Evolutionary conservation across 1,140 invertebrate genomes (phyloP), one percentile per base, ranked within the genome.

Genomic region (Lepidostoma basale): DNA sequence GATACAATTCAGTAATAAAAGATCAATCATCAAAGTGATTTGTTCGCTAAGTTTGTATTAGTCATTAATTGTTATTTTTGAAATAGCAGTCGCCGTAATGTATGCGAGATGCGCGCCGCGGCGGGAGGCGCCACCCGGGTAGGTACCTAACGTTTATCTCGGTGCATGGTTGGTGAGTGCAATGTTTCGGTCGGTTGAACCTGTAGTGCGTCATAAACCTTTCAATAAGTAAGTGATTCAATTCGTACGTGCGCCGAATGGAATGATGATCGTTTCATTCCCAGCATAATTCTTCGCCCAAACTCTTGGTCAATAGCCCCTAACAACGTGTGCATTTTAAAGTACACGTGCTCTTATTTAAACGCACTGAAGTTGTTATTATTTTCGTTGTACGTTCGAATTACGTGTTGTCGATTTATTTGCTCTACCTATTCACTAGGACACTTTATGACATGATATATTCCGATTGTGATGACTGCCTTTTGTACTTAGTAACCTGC

Each of bases 111-210:
- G n/a, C n/a, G n/a, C n/a, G n/a, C n/a, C n/a, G n/a, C n/a, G n/a
- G 1, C 14, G 14, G 2, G 14, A 45, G 52, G 52, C 52, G 52
- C 52, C 52, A 56, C 28, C 14, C 14, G 52, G 22, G n/a, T n/a
- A n/a, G n/a, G n/a, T n/a, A n/a, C n/a, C n/a, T 56, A 56, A 36
- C n/a, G 49, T 33, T 56, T 56, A 36, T 56, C 52, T 33, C 52
- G 12, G 10, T 36, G 23, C 52, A 56, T 18, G 28, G 26, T n/a
- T n/a, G 47, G 16, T 14, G 49, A 28, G n/a, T 28, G 23, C 49
- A 18, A 56, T 56, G 52, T 33, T 56, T 33, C 36, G 52, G 30
- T 56, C 23, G 28, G 14, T 33, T 56, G 45, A 56, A 36, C 30
- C 52, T 16, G 28, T 16, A 39, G 14, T 33, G 28, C 52, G 28